These are phyloP conservation scores for Spondyliosoma cantharus DNA, from an alignment of 2,797 vertebrate genomes.

Conservation along the genomic window DNA sequence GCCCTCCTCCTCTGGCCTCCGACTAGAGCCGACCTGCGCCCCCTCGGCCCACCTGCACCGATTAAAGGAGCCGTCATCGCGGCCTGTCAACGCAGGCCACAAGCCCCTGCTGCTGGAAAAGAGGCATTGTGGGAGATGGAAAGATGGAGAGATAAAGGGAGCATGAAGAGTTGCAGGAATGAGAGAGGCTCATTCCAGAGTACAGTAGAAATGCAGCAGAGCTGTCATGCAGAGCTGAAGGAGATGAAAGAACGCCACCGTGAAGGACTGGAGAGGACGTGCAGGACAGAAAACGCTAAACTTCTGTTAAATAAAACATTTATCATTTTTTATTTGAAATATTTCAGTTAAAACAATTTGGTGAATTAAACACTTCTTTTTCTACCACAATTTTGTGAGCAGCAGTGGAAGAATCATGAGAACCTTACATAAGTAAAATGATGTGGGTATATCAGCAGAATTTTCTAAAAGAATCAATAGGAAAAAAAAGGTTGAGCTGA, in stretches of 20 bases:
- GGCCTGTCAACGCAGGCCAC: slow-evolving; percentile 72
- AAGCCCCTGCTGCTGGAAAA: slow-evolving; percentile 57
- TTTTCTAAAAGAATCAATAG: too few species aligned
- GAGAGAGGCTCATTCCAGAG: slow-evolving; percentile 71
- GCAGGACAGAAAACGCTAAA: slow-evolving; percentile 12
- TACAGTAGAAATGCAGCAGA: slow-evolving; percentile 65
- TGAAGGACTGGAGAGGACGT: slow-evolving; percentile 49
- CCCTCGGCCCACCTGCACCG: slow-evolving; percentile 80
- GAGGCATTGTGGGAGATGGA: slow-evolving; percentile 66
- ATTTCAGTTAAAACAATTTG: neutral
- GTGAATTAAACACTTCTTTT: neutral
- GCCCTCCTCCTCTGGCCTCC: slow-evolving; percentile 54
- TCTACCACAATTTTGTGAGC: neutral
- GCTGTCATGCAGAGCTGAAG: slow-evolving; percentile 60
- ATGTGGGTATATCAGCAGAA: too few species aligned
- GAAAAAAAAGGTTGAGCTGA: too few species aligned
- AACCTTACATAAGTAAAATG: too few species aligned
- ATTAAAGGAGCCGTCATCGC: slow-evolving; percentile 76
- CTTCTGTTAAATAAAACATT: neutral
- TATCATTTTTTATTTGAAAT: neutral
- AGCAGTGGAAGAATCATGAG: neutral
- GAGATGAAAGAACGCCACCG: slow-evolving; percentile 63
- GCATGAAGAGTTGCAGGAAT: slow-evolving; percentile 70
- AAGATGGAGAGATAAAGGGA: slow-evolving; percentile 65
- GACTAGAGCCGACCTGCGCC: slow-evolving; percentile 51